Conservation (phyloP, 1,140 invertebrate species). For the Trichonephila clavipes region DNA sequence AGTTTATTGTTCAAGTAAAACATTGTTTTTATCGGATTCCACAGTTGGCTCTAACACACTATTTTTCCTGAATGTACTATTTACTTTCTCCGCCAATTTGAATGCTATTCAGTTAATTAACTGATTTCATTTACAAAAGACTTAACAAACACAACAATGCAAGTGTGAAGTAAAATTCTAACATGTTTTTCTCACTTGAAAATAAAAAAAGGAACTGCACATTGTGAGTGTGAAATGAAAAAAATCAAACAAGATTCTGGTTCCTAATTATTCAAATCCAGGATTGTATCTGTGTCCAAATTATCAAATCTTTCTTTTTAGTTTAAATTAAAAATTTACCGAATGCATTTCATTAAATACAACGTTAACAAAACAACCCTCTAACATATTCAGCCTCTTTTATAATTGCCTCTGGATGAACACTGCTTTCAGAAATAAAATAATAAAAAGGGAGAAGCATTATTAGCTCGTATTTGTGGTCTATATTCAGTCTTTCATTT, state of each 20-base stretch:
- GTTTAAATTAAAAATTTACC: no score
- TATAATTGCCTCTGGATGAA: neutral
- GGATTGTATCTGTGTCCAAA: neutral
- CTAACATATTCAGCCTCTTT: neutral
- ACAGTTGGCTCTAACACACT: no score
- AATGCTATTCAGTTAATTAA: no score
- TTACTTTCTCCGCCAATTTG: no score
- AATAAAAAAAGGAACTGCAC: neutral
- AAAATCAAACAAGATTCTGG: neutral
- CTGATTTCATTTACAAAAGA: no score
- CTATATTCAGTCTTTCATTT: neutral
- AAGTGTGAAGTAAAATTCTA: no score
- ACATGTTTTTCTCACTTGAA: neutral
- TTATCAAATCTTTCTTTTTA: neutral
- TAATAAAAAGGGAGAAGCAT: neutral
- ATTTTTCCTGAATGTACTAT: no score
- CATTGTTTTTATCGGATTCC: no score
- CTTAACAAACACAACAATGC: no score
- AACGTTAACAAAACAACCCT: no score
- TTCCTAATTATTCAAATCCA: neutral
- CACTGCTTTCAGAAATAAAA: neutral
- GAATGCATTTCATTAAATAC: neutral
- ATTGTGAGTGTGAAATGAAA: neutral
- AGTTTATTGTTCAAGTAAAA: no score
- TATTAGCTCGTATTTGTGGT: neutral